Evolutionary conservation across 2,797 vertebrate species (phyloP).

Genomic region (Nannoperca australis): DNA sequence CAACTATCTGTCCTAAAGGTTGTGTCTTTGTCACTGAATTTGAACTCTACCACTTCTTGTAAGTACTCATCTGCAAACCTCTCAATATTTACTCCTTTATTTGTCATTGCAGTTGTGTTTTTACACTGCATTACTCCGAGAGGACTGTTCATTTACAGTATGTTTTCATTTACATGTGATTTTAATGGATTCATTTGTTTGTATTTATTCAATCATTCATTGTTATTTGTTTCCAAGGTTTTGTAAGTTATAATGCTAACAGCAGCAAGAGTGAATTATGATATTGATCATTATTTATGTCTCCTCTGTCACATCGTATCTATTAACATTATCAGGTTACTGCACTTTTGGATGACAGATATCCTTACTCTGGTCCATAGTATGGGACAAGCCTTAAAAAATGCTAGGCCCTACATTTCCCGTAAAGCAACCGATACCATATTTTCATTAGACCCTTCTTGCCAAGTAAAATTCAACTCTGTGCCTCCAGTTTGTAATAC

Average conservation of each 20-base stretch:
- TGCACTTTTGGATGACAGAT: background rate
- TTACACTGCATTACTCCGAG: background rate
- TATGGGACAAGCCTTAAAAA: background rate
- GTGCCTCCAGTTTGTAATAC: background rate
- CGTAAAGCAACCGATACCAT: background rate
- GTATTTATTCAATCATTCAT: background rate
- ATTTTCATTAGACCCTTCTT: background rate
- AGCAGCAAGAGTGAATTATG: background rate
- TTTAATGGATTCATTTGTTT: background rate
- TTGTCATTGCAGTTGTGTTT: background rate
- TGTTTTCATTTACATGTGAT: conserved; percentile 5
- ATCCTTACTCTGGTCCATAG: background rate
- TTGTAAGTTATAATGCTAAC: background rate
- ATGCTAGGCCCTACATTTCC: background rate
- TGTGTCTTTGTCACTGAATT: background rate
- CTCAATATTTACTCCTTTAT: conserved; percentile 9
- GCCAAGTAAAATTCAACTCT: background rate
- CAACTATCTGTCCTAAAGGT: background rate
- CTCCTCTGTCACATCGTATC: conserved; percentile 1
- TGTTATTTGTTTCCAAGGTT: background rate
- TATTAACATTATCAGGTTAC: background rate
- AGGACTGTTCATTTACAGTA: background rate
- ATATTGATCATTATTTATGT: background rate
- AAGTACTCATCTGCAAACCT: conserved; percentile 7
- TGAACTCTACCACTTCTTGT: background rate